These are phyloP conservation scores for Etheostoma cragini DNA, from an alignment of 2,113 vertebrate genomes.

Conservation along the genomic window DNA sequence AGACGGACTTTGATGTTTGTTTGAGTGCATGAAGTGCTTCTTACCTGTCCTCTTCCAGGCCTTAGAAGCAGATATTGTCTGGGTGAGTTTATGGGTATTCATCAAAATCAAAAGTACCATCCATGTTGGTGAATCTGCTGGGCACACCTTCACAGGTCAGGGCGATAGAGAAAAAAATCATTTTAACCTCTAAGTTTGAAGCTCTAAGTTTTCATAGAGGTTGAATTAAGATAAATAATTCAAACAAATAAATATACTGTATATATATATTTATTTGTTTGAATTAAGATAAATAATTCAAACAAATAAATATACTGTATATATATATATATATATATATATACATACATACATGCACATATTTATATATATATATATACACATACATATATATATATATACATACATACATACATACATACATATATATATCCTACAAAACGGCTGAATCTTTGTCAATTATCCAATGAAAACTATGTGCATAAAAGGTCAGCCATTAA, in stretches of 20 bases:
- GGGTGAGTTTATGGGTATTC: constrained; percentile 14
- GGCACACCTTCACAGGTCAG: constrained; percentile 1
- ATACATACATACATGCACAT: no score
- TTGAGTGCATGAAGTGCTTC: neutral
- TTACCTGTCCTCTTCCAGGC: constrained; percentile 22
- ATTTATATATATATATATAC: no score
- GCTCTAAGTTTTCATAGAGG: neutral
- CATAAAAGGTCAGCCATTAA: neutral
- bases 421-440: neutral
- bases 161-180: neutral
- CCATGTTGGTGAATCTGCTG: neutral
- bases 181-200: neutral
- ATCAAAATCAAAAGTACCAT: constrained; percentile 10
- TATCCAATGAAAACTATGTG: neutral
- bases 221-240: no score
- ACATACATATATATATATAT: no score
- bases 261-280: no score
- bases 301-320: no score
- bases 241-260: no score
- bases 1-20: constrained; percentile 14
- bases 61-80: constrained; percentile 9
- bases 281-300: no score
- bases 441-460: neutral
- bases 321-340: no score
- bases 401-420: no score